phyloP scores from a whole-genome alignment of 2,888 invertebrate species.

The Stictocephala bisonia region DNA sequence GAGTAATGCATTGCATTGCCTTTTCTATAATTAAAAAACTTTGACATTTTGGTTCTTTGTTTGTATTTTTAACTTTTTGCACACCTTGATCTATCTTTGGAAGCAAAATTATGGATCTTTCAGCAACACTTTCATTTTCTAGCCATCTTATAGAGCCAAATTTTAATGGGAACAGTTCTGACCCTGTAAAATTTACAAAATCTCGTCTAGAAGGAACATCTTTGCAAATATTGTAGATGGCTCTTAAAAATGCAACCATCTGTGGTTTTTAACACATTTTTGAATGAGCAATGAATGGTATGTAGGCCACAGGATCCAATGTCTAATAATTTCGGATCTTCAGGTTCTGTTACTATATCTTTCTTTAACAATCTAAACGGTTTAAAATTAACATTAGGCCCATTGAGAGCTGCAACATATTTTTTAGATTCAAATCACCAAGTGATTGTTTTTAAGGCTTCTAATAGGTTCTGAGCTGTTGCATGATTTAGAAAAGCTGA shows the following conservation, averaged over 20 bases:
- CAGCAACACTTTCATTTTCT: constrained; percentile 54
- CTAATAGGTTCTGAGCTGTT: too few relatives aligned
- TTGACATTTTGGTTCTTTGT: constrained; percentile 35
- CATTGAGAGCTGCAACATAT: constrained; percentile 11
- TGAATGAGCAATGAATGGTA: not conserved
- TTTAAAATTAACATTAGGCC: constrained; percentile 20
- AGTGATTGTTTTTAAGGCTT: too few relatives aligned
- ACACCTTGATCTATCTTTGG: constrained; percentile 52
- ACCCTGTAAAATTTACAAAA: constrained; percentile 53
- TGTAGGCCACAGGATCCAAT: constrained; percentile 32
- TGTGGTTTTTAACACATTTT: constrained; percentile 3
- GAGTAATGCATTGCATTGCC: too few relatives aligned
- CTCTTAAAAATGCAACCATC: constrained; percentile 11
- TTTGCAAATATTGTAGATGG: constrained; percentile 57
- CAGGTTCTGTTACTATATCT: not conserved
- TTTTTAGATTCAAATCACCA: not conserved
- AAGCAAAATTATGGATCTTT: constrained; percentile 52
- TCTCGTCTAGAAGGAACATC: constrained; percentile 59
- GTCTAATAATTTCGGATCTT: constrained; percentile 7
- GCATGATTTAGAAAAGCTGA: too few relatives aligned
- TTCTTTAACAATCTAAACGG: not conserved
- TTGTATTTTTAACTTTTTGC: constrained; percentile 42
- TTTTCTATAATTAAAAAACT: too few relatives aligned
- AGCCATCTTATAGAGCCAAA: constrained; percentile 58
- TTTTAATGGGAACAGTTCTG: constrained; percentile 58